Conservation (phyloP, 2,113 vertebrate species). For the Cairina moschata region DNA sequence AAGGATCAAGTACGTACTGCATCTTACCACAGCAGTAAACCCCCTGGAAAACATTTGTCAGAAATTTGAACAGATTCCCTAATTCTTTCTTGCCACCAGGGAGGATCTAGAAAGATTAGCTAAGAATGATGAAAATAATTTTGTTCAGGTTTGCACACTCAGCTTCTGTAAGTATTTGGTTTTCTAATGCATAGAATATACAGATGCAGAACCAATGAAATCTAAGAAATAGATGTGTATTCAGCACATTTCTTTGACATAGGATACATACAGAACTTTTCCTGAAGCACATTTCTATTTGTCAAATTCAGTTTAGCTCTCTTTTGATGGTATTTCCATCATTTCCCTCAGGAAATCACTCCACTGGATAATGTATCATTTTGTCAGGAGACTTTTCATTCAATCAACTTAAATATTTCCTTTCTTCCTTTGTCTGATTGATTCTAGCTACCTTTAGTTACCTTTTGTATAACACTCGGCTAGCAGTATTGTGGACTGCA, state of each 20-base stretch:
- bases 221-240: not conserved
- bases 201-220: not conserved
- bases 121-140: not conserved
- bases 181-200: not conserved
- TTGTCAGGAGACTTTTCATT: not conserved
- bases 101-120: not conserved
- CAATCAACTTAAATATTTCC: not conserved
- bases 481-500: not conserved
- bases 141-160: not conserved
- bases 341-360: conserved; percentile 23
- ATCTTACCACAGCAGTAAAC: not conserved
- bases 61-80: not conserved
- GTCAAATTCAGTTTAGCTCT: conserved; percentile 4
- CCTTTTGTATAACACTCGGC: not conserved
- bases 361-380: not conserved
- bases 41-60: not conserved
- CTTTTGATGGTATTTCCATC: not conserved
- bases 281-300: conserved; percentile 15
- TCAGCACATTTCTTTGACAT: conserved; percentile 39
- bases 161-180: not conserved
- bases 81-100: not conserved
- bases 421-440: not conserved
- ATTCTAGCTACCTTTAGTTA: not conserved
- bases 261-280: not conserved
- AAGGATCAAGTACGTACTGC: not conserved